Evolutionary conservation across 2,113 vertebrate species (phyloP), one percentile per base, ranked within the genome.

Genomic region (Gopherus flavomarginatus): DNA sequence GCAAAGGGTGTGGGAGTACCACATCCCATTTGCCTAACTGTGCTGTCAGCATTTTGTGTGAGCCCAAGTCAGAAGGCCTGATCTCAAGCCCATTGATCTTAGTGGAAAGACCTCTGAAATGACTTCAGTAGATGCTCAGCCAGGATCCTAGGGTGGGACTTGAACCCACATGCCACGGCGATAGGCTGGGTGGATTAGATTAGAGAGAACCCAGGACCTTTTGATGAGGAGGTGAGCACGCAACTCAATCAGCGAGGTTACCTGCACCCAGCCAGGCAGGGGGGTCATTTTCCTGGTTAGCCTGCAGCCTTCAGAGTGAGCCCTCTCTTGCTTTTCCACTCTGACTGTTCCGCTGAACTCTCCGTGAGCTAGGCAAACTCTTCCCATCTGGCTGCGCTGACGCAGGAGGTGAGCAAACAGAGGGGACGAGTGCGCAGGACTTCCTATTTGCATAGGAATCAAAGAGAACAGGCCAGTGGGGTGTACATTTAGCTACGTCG

Each of bases 351-450:
- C 12, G n/a, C 4, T 2, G 21, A 77, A 10, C 49, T 1, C 9
- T 17, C 5, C 1, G n/a, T 0, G 1, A 16, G n/a, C 38, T 31
- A 9, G 50, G 9, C 2, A 0, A 2, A 2, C 8, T 0, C 1
- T 0, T 8, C 11, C 0, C 6, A 1, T 29, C 35, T 31, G 88
- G 4, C 54, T 3, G 1, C 11, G 17, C 54, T 80, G 44, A 1
- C 4, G 38, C 65, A 31, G 80, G 88, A 52, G 57, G 6, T 1
- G 44, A 91, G 62, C 87, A 79, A 88, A 81, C 56, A 88, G 80
- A 62, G 44, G 59, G 62, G 31, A 1, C 59, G 54, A 29, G 31
- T 31, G 0, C 31, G 57, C 4, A 56, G 79, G 8, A 9, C 8
- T n/a, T 27, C 8, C 11, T 1, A 82, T 89, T 29, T 62, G 86